Evolutionary conservation across 1,140 invertebrate genomes (phyloP).

Genomic region (Chrysomallon squamiferum): DNA sequence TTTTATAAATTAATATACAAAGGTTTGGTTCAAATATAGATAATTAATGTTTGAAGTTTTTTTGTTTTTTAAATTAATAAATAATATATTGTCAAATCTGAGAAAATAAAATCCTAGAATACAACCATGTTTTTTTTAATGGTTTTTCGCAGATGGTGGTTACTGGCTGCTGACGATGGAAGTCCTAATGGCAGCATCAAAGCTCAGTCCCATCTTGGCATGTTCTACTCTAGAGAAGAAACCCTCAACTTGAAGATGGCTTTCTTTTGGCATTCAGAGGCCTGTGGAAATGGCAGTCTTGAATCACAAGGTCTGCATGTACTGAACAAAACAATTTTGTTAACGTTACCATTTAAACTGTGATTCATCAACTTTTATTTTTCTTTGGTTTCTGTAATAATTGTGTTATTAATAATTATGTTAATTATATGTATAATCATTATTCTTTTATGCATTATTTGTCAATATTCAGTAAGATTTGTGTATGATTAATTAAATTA

Average conservation of each 20-base stretch:
- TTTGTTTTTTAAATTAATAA: too few relatives aligned
- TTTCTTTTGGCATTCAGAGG: slow-evolving; percentile 64
- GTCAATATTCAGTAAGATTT: too few relatives aligned
- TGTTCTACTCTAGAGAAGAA: slow-evolving; percentile 59
- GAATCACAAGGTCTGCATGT: slow-evolving; percentile 61
- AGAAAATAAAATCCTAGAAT: too few relatives aligned
- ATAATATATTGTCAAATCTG: too few relatives aligned
- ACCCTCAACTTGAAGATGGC: slow-evolving; percentile 56
- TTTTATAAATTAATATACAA: too few relatives aligned
- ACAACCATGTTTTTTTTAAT: too few relatives aligned
- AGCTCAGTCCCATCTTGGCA: slow-evolving; percentile 60
- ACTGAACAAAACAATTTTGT: not conserved
- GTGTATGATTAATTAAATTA: too few relatives aligned
- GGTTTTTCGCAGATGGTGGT: slow-evolving; percentile 51
- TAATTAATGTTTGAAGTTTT: too few relatives aligned
- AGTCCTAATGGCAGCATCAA: slow-evolving; percentile 57
- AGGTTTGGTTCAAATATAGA: too few relatives aligned
- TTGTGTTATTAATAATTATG: not conserved
- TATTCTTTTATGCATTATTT: too few relatives aligned
- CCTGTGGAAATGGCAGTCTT: slow-evolving; percentile 62
- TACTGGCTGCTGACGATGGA: slow-evolving; percentile 62
- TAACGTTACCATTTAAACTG: not conserved
- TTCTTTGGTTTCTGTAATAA: not conserved
- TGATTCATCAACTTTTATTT: not conserved
- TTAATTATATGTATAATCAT: not conserved